These are phyloP conservation scores for Podotricha telesiphe DNA, from an alignment of 2,888 invertebrate species.

Conservation along the genomic window DNA sequence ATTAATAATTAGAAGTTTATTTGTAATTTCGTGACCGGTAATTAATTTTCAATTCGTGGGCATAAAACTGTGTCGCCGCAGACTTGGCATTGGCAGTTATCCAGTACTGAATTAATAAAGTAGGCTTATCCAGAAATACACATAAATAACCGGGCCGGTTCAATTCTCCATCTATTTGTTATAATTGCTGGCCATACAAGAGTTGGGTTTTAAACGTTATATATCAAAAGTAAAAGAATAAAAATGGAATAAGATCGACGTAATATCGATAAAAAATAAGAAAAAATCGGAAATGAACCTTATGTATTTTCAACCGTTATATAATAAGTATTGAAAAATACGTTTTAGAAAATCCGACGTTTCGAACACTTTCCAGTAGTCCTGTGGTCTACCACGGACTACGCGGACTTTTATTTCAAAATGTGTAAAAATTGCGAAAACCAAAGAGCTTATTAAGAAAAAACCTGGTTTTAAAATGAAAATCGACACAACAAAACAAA, in stretches of 20 bases:
- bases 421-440: too few species aligned
- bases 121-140: neutral
- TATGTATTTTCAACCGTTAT: too few species aligned
- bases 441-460: too few species aligned
- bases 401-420: too few species aligned
- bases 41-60: neutral
- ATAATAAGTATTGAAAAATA: too few species aligned
- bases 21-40: neutral
- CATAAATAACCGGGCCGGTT: constrained; percentile 3
- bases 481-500: neutral
- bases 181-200: neutral
- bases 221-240: neutral
- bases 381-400: too few species aligned
- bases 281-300: too few species aligned
- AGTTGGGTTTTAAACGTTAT: neutral
- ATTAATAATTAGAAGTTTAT: neutral
- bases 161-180: neutral
- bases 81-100: constrained; percentile 18
- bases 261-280: neutral
- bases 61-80: constrained; percentile 15
- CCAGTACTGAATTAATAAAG: constrained; percentile 7
- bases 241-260: neutral
- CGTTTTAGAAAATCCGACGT: too few species aligned
- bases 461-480: neutral
- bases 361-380: too few species aligned